phyloP scores from a whole-genome alignment of 2,113 vertebrate species.

The Calyptommatus sinebrachiatus region DNA sequence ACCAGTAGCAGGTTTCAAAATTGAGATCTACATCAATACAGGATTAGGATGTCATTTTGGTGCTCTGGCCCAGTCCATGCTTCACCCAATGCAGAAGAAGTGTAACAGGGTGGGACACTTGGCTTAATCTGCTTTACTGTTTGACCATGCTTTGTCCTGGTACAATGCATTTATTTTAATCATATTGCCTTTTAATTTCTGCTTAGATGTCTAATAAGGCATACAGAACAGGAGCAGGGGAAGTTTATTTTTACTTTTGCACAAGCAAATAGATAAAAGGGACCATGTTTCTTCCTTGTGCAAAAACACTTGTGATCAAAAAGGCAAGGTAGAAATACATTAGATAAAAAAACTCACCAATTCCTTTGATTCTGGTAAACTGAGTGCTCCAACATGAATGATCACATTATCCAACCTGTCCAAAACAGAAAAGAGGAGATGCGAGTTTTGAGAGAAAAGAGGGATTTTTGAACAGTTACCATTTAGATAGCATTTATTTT shows the following conservation, averaged over 20 bases:
- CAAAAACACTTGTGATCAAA: background rate
- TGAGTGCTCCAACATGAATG: conserved; percentile 90
- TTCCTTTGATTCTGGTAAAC: conserved; percentile 86
- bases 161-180: background rate
- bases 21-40: too few species aligned
- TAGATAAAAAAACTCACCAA: conserved; percentile 70
- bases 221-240: background rate
- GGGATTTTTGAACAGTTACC: too few species aligned
- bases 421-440: conserved; percentile 26
- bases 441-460: too few species aligned
- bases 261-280: background rate
- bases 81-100: too few species aligned
- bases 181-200: background rate
- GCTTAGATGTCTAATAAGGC: background rate
- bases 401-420: conserved; percentile 86
- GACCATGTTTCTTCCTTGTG: background rate
- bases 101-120: too few species aligned
- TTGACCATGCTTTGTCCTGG: too few species aligned
- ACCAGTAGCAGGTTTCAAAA: too few species aligned
- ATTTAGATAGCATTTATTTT: too few species aligned
- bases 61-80: too few species aligned
- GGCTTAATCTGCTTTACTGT: too few species aligned
- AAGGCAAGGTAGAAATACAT: background rate
- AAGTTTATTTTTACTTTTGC: background rate
- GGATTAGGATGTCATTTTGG: too few species aligned